Base-by-base conservation (phyloP, 2,113 vertebrate genomes). In the Grammomys dolichurus region DNA sequence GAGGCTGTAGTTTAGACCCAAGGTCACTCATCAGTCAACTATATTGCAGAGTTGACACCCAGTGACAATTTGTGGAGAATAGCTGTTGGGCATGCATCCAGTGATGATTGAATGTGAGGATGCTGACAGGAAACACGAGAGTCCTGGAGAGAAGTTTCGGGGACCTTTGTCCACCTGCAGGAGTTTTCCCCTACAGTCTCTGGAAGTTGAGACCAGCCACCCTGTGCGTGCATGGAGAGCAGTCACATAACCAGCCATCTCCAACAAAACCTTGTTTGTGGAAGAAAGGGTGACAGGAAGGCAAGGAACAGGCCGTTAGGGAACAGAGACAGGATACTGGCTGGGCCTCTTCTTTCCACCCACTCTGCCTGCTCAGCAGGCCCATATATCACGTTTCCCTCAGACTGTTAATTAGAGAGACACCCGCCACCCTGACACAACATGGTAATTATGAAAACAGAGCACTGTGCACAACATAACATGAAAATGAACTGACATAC, bases 341-440 rank as follows among this genome's bases (percentile, higher is more conserved):
- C 87, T 93, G 78, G 26, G 95, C 80, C 89, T 87, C 92, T 82
- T 86, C 80, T 89, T 96, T 91, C 65, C 60, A 85, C 70, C 81
- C 78, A 77, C 97, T 93, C 93, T n/a, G 87, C 96, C 97, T 96
- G 95, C 91, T 96, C 96, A 88, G 31, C 97, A 98, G 93, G 92
- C 77, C 97, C 85, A 86, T 97, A 93, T 54, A 95, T 97, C 96
- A 97, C 86, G 72, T 84, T 97, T 97, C 97, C 91, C 91, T 96
- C 97, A 92, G 89, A 95, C 94, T 97, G 81, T 96, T 98, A 98
- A 98, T 98, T 98, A 98, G 97, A 97, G 82, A 97, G 96, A 97
- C 92, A 95, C 94, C 86, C 91, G 43, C 78, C 97, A 97, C 96
- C 96, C 97, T 90, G 43, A 87, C 96, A 95, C n/a, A 95, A 96